Percentiles rank a stretch among this genome's conserved stretches.
Conservation (phyloP, 1,140 invertebrate genomes). For the Ceratosolen solmsi region DNA sequence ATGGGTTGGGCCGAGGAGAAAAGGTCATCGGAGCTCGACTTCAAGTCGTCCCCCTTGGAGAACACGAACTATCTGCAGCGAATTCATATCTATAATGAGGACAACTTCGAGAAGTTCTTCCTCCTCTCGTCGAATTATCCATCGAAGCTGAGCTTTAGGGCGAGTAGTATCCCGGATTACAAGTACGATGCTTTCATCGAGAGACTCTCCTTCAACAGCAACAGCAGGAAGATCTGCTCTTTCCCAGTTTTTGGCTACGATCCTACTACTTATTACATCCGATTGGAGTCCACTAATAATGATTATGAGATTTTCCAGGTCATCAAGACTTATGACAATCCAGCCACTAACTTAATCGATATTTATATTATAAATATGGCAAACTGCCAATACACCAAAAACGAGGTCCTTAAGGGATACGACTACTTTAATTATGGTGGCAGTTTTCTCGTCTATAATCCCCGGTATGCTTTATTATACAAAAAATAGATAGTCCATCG, state of each 20-base stretch:
- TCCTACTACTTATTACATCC: neutral
- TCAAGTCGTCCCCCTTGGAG: neutral
- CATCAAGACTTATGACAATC: neutral
- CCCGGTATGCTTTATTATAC: too few relatives aligned
- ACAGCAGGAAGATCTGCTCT: neutral
- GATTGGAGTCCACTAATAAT: neutral
- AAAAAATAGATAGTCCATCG: too few relatives aligned
- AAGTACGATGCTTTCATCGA: conserved; percentile 20
- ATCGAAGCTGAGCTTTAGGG: neutral
- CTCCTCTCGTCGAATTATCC: conserved; percentile 21
- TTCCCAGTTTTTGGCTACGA: conserved; percentile 13
- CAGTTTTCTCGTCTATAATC: neutral
- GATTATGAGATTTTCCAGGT: conserved; percentile 22
- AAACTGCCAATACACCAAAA: conserved; percentile 3
- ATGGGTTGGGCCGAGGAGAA: neutral
- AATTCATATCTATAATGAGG: neutral
- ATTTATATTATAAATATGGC: conserved; percentile 33
- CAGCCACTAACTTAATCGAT: neutral
- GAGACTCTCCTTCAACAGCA: neutral
- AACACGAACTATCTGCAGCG: neutral
- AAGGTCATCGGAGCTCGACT: neutral
- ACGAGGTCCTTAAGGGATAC: conserved; percentile 6
- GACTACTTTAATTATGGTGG: conserved; percentile 22
- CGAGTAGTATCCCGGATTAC: neutral
- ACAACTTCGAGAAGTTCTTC: conserved; percentile 18